Evolutionary conservation across 2,113 vertebrate species (phyloP).

Genomic region (Pogona vitticeps): DNA sequence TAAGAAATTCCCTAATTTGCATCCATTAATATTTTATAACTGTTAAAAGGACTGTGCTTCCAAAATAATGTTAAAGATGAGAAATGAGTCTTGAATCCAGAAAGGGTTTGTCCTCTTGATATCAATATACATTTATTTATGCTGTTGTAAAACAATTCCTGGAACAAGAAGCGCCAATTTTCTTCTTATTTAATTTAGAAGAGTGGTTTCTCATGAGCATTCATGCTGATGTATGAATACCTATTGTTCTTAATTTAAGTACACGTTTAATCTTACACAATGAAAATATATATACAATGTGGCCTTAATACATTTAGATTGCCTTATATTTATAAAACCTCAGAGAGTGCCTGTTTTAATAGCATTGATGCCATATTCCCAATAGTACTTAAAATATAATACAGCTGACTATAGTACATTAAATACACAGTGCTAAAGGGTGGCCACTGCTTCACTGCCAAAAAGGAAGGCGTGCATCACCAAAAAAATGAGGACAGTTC

Average conservation of each 20-base stretch:
- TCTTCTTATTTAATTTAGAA: constrained; percentile 74
- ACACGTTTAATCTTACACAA: constrained; percentile 67
- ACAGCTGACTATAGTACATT: background rate
- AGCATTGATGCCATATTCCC: constrained; percentile 38
- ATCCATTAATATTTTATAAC: constrained; percentile 2
- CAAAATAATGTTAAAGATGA: constrained; percentile 33
- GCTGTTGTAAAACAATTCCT: constrained; percentile 67
- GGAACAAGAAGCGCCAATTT: constrained; percentile 67
- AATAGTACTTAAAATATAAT: background rate
- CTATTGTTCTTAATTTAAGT: constrained; percentile 74
- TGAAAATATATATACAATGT: constrained; percentile 48
- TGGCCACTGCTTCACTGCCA: no score
- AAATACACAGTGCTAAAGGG: no score
- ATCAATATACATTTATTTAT: constrained; percentile 43
- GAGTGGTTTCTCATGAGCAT: constrained; percentile 66
- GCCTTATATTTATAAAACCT: constrained; percentile 38
- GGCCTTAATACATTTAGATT: constrained; percentile 44
- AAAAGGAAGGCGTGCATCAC: no score
- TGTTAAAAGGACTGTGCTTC: constrained; percentile 13
- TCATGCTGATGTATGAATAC: constrained; percentile 70
- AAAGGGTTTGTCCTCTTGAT: constrained; percentile 35
- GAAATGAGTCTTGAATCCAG: constrained; percentile 22
- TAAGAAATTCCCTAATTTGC: background rate
- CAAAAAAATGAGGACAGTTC: no score
- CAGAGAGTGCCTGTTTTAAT: constrained; percentile 27